Evolutionary conservation across 1,140 invertebrate species (phyloP).

Genomic region (Aphidius gifuensis): DNA sequence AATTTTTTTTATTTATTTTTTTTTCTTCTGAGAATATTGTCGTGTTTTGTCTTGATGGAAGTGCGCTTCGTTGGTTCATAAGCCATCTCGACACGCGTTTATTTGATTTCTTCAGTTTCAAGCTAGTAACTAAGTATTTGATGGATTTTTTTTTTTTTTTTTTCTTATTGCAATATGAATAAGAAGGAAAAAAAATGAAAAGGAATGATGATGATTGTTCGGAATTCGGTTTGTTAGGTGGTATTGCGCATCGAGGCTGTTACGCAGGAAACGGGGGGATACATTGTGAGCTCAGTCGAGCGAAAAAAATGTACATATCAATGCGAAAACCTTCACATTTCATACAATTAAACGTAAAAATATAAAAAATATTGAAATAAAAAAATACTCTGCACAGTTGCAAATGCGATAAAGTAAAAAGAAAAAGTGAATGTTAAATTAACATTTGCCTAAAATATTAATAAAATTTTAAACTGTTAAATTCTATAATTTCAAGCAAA

Average conservation of each 20-base stretch:
- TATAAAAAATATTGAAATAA: conserved; percentile 9
- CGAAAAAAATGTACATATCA: conserved; percentile 20
- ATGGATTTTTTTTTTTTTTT: background rate
- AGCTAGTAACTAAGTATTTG: background rate
- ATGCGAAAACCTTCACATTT: too few relatives aligned
- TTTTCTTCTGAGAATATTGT: conserved; percentile 1
- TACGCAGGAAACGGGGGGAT: conserved; percentile 49
- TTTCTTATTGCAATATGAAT: conserved; percentile 15
- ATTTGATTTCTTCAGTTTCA: conserved; percentile 5
- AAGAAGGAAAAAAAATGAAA: conserved; percentile 27
- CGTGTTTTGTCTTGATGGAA: conserved; percentile 24
- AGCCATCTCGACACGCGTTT: background rate
- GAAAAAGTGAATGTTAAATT: conserved; percentile 14
- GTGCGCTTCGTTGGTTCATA: conserved; percentile 27
- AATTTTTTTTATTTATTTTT: conserved; percentile 5
- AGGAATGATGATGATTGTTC: conserved; percentile 32
- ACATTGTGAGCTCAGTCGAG: conserved; percentile 40
- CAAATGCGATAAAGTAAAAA: background rate
- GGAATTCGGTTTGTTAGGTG: conserved; percentile 50
- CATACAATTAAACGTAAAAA: background rate
- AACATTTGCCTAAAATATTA: too few relatives aligned
- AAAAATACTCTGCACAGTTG: background rate
- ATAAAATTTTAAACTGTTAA: too few relatives aligned
- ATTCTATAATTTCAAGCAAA: too few relatives aligned
- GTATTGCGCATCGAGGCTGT: conserved; percentile 54